Conservation (phyloP, 1,140 invertebrate species). For the Agrilus planipennis region DNA sequence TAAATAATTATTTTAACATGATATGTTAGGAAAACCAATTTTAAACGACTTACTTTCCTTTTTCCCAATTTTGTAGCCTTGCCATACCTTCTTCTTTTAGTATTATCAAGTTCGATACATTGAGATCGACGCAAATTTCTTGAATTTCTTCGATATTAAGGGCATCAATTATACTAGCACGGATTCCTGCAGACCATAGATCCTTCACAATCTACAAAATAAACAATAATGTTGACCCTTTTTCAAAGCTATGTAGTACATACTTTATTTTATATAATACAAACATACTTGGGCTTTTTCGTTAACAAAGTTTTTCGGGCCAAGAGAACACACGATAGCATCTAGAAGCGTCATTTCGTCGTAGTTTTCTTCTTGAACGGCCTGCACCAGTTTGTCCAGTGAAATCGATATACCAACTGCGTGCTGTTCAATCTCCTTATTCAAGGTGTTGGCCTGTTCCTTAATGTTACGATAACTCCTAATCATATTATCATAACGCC, state of each 20-base stretch:
- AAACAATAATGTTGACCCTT: slow-evolving; percentile 2
- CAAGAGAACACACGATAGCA: slow-evolving; percentile 53
- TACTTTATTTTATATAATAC: slow-evolving; percentile 1
- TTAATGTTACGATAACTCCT: slow-evolving; percentile 31
- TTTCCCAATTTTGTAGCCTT: slow-evolving; percentile 46
- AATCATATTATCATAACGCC: slow-evolving; percentile 38
- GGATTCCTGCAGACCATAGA: slow-evolving; percentile 36
- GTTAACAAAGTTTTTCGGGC: slow-evolving; percentile 40
- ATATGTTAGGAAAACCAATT: background rate
- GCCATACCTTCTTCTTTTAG: slow-evolving; percentile 53
- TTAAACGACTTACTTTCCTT: slow-evolving; percentile 35
- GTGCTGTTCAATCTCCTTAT: slow-evolving; percentile 37
- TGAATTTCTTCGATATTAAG: slow-evolving; percentile 51
- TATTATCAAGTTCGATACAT: slow-evolving; percentile 52
- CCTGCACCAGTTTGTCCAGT: slow-evolving; percentile 53
- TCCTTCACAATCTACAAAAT: slow-evolving; percentile 31
- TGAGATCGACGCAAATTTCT: slow-evolving; percentile 48
- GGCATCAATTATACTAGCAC: slow-evolving; percentile 33
- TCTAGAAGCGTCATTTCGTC: slow-evolving; percentile 39
- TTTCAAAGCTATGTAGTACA: background rate
- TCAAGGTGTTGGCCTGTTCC: slow-evolving; percentile 18
- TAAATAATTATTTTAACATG: background rate
- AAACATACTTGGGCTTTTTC: slow-evolving; percentile 46
- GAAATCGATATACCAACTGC: slow-evolving; percentile 67
- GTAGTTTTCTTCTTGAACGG: slow-evolving; percentile 35